A percentile compares a stretch with the other conserved stretches of the same genome.
These are phyloP conservation scores for Xestia sexstrigata DNA, from an alignment of 2,888 invertebrate species.

Conservation along the genomic window DNA sequence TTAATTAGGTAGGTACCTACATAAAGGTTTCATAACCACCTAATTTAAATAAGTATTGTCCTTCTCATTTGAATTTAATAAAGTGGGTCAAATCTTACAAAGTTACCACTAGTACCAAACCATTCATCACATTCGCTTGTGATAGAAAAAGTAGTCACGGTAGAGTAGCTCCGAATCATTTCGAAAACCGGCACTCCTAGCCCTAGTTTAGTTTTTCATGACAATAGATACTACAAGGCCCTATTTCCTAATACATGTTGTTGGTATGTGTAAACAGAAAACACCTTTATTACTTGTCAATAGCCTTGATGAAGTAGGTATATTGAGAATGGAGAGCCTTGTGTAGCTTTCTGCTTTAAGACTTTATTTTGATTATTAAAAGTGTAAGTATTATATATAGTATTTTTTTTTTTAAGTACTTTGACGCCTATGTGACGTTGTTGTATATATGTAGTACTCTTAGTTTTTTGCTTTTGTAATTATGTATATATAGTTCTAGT, in stretches of 20 bases:
- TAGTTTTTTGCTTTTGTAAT: too few species aligned
- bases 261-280: conserved; percentile 34
- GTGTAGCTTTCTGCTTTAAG: not conserved
- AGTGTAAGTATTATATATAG: too few species aligned
- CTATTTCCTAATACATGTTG: conserved; percentile 39
- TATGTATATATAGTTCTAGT: too few species aligned
- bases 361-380: not conserved
- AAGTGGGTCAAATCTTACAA: not conserved
- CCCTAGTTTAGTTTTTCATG: conserved; percentile 35
- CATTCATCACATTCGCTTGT: not conserved
- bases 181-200: conserved; percentile 45
- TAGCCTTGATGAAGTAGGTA: conserved; percentile 25
- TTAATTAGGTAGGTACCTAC: too few species aligned
- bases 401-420: too few species aligned
- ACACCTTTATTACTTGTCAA: conserved; percentile 38
- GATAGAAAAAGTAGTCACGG: conserved; percentile 25
- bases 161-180: conserved; percentile 28
- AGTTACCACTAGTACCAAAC: not conserved
- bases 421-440: too few species aligned
- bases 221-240: conserved; percentile 35
- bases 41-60: not conserved
- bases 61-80: not conserved
- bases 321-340: conserved; percentile 16
- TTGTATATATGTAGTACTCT: too few species aligned
- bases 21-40: too few species aligned